Evolutionary conservation across 2,797 vertebrate species (phyloP), one percentile per base, ranked within the genome.

Genomic region (Sebastes alutus): DNA sequence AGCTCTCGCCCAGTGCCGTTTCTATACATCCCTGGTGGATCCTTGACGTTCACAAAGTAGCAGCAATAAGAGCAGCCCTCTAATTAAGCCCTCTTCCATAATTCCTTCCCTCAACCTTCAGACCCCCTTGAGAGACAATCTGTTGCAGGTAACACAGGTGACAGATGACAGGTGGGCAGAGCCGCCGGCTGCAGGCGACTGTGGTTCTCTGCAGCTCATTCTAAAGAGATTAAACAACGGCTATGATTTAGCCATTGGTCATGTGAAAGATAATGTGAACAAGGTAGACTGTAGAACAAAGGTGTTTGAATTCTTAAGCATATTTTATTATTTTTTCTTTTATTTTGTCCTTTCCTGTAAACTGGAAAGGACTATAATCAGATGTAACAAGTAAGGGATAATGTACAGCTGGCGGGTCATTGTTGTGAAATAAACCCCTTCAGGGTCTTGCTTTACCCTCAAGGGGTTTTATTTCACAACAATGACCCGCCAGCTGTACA

Each of bases 121-220:
- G 46, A 63, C 69, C 75, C 52, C 69, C 32, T 56, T 75, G 70
- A 66, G 72, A 80, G 67, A 81, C 78, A 78, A 85, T 82, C 87
- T 80, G 87, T 78, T 86, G 85, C 81, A 76, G 81, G 81, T 71
- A 84, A 64, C 42, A 63, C 77, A 83, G 63, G 68, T 89, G 84
- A 88, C 76, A 32, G 84, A 84, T 91, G 86, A 87, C 82, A 87
- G 78, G 77, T 83, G 85, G 77, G 76, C 70, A 73, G 78, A 79
- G 66, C 78, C 12, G 54, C 60, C 22, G 38, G 68, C 81, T 78
- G 81, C 60, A 58, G 75, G 81, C 14, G 0, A 30, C 23, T 22
- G 1, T 32, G n/a, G 60, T 54, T 85, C 46, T 72, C 75, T 69
- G 58, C 55, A 56, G 76, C 58, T 87, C 64, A 52, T 76, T 75